Base-by-base conservation (phyloP, 2,797 vertebrate species). In the Rallus crepitans region DNA sequence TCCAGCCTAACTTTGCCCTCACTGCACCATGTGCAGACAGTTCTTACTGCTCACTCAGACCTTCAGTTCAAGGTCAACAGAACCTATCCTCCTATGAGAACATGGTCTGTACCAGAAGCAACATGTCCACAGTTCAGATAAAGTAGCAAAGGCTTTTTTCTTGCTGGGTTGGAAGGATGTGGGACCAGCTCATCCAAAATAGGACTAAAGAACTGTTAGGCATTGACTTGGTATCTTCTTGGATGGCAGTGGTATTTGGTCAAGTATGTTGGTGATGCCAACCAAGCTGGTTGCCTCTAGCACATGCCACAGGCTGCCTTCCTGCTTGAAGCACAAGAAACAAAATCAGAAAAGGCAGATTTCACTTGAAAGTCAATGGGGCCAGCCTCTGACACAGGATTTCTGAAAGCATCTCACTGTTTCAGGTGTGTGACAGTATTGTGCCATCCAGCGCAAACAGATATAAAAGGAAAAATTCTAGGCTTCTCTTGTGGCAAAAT, bases 1-100 rank as follows among this genome's bases (percentile, higher is more conserved):
- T 57, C 57, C 17, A 61, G 39, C 11, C 11, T n/a, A 24, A 11
- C 15, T 57, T 71, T 11, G 12, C 13, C 60, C 59, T 76, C 72
- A 12, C 23, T 7, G 12, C 12, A 15, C 25, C 61, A 39, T 31
- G 6, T 0, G 8, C n/a, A 13, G 33, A 28, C 0, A 3, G 55
- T 48, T 85, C 48, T 30, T 11, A 37, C 40, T 52, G 39, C 48
- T 89, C 30, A 25, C 27, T 47, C 33, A 6, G n/a, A 40, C 2
- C 0, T 6, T 21, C 31, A 15, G 70, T 56, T 77, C 20, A 66
- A 35, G 0, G 1, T 39, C n/a, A 14, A 6, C 20, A 60, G 69
- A 42, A 33, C 12, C 11, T 24, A n/a, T n/a, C 18, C 25, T 69
- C 21, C 5, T 18, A 20, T 0, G 31, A 66, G 19, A 45, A 25